Conservation (phyloP, 2,113 vertebrate genomes). For the Corythaeola cristata region DNA sequence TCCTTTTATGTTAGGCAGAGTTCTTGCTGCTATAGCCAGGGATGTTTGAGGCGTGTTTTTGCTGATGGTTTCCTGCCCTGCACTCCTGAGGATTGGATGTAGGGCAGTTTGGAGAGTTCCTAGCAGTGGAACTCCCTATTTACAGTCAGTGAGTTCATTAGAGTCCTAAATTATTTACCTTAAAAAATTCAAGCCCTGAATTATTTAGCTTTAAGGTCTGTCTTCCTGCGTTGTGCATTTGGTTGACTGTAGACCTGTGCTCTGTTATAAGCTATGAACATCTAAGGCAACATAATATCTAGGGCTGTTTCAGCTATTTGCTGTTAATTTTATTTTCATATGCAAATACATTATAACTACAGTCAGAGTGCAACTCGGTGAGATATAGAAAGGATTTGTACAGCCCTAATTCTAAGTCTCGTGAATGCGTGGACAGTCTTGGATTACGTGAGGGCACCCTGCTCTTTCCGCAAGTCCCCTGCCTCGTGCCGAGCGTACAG, state of each 20-base stretch:
- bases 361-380: neutral
- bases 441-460: neutral
- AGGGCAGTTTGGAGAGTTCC: constrained; percentile 39
- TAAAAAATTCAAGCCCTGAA: constrained; percentile 43
- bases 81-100: constrained; percentile 7
- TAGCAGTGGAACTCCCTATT: neutral
- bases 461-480: neutral
- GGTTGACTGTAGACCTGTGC: neutral
- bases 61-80: neutral
- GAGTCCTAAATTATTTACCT: constrained; percentile 64
- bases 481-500: neutral
- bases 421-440: neutral
- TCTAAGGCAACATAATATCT: neutral
- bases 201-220: constrained; percentile 59
- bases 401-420: neutral
- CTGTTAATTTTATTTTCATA: neutral
- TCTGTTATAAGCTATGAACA: neutral
- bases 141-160: constrained; percentile 29
- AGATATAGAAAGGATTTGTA: neutral
- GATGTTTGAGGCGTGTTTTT: neutral
- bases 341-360: neutral
- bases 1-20: neutral
- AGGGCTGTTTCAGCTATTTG: neutral
- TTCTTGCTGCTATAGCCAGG: neutral
- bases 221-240: neutral